A percentile compares a stretch with the other conserved stretches of the same genome.
These are phyloP conservation scores for Ophioderma brevispina DNA, from an alignment of 35 echinoderm and acorn worm species.

Conservation along the genomic window DNA sequence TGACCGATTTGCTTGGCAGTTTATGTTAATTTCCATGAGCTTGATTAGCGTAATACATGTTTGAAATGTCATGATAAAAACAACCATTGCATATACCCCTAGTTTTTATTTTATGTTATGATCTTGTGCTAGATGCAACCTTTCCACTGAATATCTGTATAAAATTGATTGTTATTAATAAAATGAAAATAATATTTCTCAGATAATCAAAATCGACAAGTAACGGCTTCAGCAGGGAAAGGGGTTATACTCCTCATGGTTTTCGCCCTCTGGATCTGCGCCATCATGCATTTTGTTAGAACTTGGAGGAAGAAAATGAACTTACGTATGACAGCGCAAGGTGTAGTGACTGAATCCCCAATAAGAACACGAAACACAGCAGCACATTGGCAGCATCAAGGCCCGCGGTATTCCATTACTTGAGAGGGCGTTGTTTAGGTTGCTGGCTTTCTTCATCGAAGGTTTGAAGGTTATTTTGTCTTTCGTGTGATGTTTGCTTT, in stretches of 20 bases:
- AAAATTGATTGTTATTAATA: too few relatives aligned
- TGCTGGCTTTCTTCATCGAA: not conserved
- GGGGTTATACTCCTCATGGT: constrained; percentile 24
- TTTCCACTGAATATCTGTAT: too few relatives aligned
- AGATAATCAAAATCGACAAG: not conserved
- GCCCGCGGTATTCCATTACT: not conserved
- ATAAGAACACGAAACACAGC: not conserved
- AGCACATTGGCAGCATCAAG: not conserved
- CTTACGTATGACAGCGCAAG: not conserved
- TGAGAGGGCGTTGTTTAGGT: not conserved
- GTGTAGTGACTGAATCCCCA: not conserved
- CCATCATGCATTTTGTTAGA: constrained; percentile 23
- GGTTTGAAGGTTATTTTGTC: not conserved
- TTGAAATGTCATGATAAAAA: too few relatives aligned
- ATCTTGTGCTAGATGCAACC: not conserved
- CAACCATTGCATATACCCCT: too few relatives aligned
- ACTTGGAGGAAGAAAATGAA: constrained; percentile 43
- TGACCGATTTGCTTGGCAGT: too few relatives aligned
- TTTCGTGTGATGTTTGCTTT: too few relatives aligned
- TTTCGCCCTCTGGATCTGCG: constrained; percentile 17
- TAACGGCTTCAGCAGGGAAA: constrained; percentile 18
- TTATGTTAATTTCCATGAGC: too few relatives aligned
- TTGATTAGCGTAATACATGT: too few relatives aligned
- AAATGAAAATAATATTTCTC: not conserved
- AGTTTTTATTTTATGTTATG: not conserved